phyloP scores from a whole-genome alignment of 2,888 invertebrate species.

The Glyphotaelius pellucidus region DNA sequence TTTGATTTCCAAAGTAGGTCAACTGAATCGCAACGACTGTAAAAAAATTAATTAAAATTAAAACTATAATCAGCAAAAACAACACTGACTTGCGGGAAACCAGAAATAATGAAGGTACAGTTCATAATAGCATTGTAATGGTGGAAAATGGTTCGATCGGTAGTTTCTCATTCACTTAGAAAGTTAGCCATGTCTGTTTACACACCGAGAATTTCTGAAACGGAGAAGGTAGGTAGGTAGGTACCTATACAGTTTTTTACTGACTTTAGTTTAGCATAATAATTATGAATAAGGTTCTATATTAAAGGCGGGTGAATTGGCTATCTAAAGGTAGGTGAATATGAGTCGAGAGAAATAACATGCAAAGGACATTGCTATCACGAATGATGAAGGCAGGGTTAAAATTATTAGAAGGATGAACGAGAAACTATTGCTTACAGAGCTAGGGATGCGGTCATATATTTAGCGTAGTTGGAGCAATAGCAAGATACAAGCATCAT shows the following conservation, averaged over 20 bases:
- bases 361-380: neutral
- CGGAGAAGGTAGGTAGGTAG: neutral
- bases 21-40: neutral
- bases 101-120: neutral
- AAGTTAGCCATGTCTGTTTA: neutral
- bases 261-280: neutral
- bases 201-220: neutral
- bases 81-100: neutral
- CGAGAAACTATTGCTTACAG: neutral
- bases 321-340: neutral
- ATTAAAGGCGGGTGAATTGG: neutral
- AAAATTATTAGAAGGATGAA: neutral
- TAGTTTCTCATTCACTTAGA: neutral
- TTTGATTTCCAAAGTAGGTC: neutral
- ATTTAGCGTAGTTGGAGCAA: neutral
- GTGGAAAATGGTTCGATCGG: neutral
- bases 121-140: neutral
- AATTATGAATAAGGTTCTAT: neutral
- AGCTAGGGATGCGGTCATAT: neutral
- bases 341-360: neutral
- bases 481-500: neutral
- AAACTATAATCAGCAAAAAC: neutral
- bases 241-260: neutral
- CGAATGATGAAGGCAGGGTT: neutral
- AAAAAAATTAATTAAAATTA: no score